Conservation (phyloP, 1,140 invertebrate genomes). For the Brachionus rubens region DNA sequence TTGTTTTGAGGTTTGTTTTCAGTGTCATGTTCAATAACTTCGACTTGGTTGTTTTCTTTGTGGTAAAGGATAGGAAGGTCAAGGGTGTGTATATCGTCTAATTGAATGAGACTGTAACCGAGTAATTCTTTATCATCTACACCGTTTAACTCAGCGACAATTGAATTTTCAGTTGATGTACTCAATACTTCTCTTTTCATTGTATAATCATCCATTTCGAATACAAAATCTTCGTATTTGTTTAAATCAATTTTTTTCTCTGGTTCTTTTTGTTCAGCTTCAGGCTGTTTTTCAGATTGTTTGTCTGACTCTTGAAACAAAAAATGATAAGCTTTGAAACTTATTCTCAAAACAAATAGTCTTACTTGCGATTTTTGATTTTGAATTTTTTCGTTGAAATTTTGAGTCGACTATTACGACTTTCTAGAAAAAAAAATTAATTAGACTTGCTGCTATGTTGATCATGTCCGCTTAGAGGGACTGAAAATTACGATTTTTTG, state of each 20-base stretch:
- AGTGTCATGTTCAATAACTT: neutral
- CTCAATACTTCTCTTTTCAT: neutral
- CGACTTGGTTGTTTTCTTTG: neutral
- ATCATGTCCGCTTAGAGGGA: no score
- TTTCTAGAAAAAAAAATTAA: neutral
- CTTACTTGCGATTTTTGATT: constrained; percentile 14
- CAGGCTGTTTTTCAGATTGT: neutral
- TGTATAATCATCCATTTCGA: constrained; percentile 1
- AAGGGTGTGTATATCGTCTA: constrained; percentile 17
- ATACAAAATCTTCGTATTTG: constrained; percentile 35
- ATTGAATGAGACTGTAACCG: neutral
- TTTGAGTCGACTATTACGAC: constrained; percentile 8
- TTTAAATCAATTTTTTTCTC: constrained; percentile 24
- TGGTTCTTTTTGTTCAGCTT: neutral
- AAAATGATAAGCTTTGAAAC: neutral
- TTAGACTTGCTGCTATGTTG: neutral
- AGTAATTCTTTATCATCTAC: neutral
- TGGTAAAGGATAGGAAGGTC: constrained; percentile 24
- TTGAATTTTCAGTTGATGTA: neutral
- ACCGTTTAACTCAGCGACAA: neutral
- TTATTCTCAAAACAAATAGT: neutral
- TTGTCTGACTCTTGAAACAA: neutral
- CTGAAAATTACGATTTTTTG: no score
- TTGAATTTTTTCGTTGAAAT: neutral
- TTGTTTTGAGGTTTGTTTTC: neutral